phyloP scores from a whole-genome alignment of 2,888 invertebrate species.

The Machimus rusticus region DNA sequence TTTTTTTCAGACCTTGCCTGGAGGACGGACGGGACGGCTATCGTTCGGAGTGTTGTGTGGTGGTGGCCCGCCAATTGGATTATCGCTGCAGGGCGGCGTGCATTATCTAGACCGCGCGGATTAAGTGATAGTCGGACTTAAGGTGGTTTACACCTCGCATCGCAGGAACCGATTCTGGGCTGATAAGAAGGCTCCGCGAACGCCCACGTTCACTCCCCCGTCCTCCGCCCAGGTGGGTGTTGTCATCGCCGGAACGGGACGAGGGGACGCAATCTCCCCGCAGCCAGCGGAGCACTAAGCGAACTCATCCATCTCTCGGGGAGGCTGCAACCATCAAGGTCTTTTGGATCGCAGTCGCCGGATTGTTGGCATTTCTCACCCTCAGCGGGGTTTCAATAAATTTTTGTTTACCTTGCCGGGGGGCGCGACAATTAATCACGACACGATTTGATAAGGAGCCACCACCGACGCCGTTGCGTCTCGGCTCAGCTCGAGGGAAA shows the following conservation, averaged over 20 bases:
- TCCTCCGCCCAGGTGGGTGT: not conserved
- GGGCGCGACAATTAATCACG: slow-evolving; percentile 1
- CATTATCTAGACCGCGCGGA: not conserved
- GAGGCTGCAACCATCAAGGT: not conserved
- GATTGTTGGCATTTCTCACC: not conserved
- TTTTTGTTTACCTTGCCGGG: not conserved
- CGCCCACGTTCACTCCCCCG: not conserved
- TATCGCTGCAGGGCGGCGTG: not conserved
- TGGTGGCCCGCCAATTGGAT: slow-evolving; percentile 18
- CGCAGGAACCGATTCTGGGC: not conserved
- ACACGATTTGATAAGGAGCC: not conserved
- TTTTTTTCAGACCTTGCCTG: not conserved
- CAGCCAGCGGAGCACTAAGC: not conserved
- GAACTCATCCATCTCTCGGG: not conserved
- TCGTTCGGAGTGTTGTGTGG: not conserved
- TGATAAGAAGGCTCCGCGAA: not conserved
- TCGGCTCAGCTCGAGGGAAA: not conserved
- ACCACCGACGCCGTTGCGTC: not conserved
- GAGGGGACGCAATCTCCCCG: not conserved
- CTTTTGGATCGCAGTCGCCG: not conserved
- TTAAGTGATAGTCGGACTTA: slow-evolving; percentile 4
- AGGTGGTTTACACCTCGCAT: not conserved
- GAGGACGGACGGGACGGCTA: not conserved
- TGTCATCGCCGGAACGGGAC: not conserved
- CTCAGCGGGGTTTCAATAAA: not conserved